Base-by-base conservation (phyloP, 1,140 invertebrate species). In the Aphidius ervi region DNA sequence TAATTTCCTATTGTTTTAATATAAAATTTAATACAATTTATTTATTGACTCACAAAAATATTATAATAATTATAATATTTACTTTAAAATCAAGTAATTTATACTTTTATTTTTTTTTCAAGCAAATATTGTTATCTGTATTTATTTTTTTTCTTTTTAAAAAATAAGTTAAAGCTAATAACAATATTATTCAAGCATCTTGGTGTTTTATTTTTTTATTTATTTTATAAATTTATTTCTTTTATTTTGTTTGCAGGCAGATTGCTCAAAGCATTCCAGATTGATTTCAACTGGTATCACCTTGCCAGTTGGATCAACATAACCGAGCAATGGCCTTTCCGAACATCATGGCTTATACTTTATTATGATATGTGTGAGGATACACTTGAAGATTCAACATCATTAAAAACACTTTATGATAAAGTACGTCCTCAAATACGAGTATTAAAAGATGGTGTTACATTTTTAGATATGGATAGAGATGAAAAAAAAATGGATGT, bases 201-300 rank as follows among this genome's bases (percentile, higher is more conserved):
- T 31, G 2, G 23, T 31, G 2, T 31, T 23, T 61, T 6, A 59
- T 47, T 55, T 45, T 31, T 42, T 37, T 47, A 40, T 62, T 58
- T 62, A 65, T 56, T 65, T 31, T n/a, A n/a, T n/a, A n/a, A n/a
- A n/a, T n/a, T n/a, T n/a, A n/a, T n/a, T 31, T 31, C 4, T 31
- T 31, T 31, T 9, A 16, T 16, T 65, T 57, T 63, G 56, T 63
- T 78, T 79, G 40, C 65, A 90, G 95, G 95, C 58, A 88, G 97
- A 48, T 83, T 99, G 61, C 80, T 99, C 63, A 95, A 98, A 84
- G 94, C 97, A 69, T 98, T 98, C 83, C 94, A 97, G 80, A 94
- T 99, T 64, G 97, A 99, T 74, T 99, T 99, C 78, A 97, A 95
- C 78, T 99, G 97, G 97, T 95, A 97, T 78, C 90, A 95, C 66